Evolutionary conservation across 1,140 invertebrate genomes (phyloP).

Genomic region (Galendromus occidentalis): DNA sequence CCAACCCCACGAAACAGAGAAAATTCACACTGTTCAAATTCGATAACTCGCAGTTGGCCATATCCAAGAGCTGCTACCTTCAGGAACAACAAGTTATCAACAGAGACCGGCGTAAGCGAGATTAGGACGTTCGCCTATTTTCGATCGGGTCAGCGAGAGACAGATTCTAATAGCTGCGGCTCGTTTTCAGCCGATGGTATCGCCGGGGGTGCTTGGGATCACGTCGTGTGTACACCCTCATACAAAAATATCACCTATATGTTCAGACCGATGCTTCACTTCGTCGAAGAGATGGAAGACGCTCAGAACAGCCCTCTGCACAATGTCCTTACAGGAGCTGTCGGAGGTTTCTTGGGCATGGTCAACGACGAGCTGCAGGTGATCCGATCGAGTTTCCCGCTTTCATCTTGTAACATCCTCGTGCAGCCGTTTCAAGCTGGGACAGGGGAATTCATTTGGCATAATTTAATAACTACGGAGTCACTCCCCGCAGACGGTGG

Average conservation of each 20-base stretch:
- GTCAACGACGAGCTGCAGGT: conserved; percentile 6
- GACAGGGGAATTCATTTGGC: no score
- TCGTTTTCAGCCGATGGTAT: conserved; percentile 16
- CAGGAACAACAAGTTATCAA: conserved; percentile 32
- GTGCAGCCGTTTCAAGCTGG: no score
- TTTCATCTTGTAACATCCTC: no score
- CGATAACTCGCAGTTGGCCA: conserved; percentile 52
- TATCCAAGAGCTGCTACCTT: conserved; percentile 42
- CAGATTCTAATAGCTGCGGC: background rate
- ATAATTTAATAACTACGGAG: no score
- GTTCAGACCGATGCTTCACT: conserved; percentile 48
- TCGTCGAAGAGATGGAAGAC: conserved; percentile 53
- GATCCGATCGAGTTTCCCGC: no score
- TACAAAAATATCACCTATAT: conserved; percentile 51
- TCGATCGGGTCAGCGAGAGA: no score
- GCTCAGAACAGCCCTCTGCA: conserved; percentile 34
- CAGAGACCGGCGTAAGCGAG: no score
- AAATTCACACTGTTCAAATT: conserved; percentile 44
- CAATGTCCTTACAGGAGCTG: background rate
- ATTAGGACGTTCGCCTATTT: no score
- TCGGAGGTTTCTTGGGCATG: background rate
- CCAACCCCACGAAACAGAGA: background rate
- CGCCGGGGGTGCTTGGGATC: conserved; percentile 20
- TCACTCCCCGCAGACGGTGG: background rate
- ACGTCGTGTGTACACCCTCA: conserved; percentile 46